Percentiles rank a stretch among this genome's conserved stretches.
phyloP scores from a whole-genome alignment of 2,113 vertebrate species.

The Aptenodytes forsteri region DNA sequence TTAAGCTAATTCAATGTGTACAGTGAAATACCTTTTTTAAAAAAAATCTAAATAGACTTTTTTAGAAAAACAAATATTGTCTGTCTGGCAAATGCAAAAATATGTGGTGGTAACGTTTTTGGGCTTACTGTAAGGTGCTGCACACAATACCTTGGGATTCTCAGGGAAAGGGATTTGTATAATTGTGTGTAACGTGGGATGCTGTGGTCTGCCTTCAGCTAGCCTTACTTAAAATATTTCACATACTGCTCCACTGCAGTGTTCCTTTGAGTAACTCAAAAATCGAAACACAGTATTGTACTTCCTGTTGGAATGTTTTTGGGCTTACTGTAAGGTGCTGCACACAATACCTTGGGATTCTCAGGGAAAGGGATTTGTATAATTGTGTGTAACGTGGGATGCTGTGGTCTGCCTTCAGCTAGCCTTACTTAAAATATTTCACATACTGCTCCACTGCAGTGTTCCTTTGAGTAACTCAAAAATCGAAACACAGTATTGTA shows the following conservation, averaged over 20 bases:
- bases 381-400: neutral
- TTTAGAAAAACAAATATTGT: neutral
- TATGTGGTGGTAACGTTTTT: neutral
- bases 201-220: neutral
- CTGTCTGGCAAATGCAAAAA: neutral
- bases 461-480: neutral
- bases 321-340: neutral
- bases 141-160: neutral
- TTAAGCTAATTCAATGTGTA: neutral
- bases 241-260: neutral
- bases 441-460: neutral
- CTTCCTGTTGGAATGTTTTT: neutral
- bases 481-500: neutral
- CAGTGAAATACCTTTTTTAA: neutral
- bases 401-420: neutral
- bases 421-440: neutral
- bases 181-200: neutral
- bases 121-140: neutral
- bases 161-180: neutral
- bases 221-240: neutral
- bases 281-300: neutral
- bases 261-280: neutral
- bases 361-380: neutral
- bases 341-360: neutral
- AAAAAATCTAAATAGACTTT: neutral